Percentiles rank a stretch among this genome's conserved stretches.
phyloP scores from a whole-genome alignment of 2,797 vertebrate genomes.

The Phyllotis vaccarum region DNA sequence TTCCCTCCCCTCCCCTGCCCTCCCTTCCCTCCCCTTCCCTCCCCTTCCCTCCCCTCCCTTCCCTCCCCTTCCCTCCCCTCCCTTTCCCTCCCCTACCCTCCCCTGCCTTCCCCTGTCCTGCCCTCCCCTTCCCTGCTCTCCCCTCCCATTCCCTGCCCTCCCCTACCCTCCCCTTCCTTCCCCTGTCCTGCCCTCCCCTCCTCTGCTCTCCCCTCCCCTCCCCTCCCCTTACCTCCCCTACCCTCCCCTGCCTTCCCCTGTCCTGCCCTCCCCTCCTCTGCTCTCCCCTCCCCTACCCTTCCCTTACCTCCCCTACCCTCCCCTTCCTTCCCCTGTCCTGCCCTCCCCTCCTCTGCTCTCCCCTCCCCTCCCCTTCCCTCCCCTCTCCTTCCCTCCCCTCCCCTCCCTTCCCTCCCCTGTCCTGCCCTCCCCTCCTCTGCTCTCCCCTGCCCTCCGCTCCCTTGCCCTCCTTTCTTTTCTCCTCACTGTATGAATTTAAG shows the following conservation, averaged over 20 bases:
- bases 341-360: rapidly evolving
- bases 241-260: no score
- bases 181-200: no score
- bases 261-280: no score
- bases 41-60: no score
- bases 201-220: rapidly evolving
- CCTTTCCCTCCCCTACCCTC: not conserved
- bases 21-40: no score
- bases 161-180: not conserved
- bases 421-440: no score
- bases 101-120: no score
- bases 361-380: rapidly evolving
- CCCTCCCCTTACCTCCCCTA: not conserved
- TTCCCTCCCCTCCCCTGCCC: not conserved
- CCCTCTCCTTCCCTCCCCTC: no score
- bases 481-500: not conserved
- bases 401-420: no score
- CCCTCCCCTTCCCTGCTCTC: no score
- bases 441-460: rapidly evolving
- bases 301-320: rapidly evolving
- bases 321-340: no score
- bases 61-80: rapidly evolving
- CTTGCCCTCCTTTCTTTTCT: not conserved
- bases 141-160: no score
- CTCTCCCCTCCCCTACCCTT: rapidly evolving